Evolutionary conservation across 2,797 vertebrate species (phyloP).

Genomic region (Leptoclinus maculatus): DNA sequence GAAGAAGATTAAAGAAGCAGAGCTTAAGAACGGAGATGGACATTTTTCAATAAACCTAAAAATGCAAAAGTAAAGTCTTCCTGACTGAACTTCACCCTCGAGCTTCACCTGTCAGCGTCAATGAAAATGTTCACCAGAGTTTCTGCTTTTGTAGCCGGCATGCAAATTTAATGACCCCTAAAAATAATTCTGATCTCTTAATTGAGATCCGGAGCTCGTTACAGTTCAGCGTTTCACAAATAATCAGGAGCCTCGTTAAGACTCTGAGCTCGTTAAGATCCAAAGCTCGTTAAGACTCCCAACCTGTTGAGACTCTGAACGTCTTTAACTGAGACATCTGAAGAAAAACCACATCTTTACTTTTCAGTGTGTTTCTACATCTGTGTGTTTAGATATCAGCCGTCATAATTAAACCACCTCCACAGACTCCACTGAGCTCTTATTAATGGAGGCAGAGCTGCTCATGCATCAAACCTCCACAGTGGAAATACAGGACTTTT

Average conservation of each 20-base stretch:
- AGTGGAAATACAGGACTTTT: background rate
- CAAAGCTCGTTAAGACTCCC: background rate
- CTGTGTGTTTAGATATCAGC: conserved; percentile 5
- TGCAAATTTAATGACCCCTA: background rate
- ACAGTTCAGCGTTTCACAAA: conserved; percentile 1
- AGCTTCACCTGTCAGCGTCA: background rate
- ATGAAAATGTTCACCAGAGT: background rate
- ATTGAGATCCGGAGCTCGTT: background rate
- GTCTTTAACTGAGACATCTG: background rate
- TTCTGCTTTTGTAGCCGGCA: background rate
- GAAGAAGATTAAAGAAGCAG: too few species aligned
- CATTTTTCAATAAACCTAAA: too few species aligned
- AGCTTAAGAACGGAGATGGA: too few species aligned
- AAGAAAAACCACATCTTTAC: background rate
- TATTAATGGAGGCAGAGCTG: conserved; percentile 7
- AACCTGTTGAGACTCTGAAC: background rate
- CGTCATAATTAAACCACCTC: conserved; percentile 35
- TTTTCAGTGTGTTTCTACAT: too few species aligned
- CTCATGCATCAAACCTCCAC: too few species aligned
- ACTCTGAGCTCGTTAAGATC: background rate
- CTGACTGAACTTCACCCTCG: too few species aligned
- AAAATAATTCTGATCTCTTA: background rate
- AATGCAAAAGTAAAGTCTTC: too few species aligned
- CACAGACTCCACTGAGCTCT: background rate
- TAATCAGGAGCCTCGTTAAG: conserved; percentile 19